phyloP scores from a whole-genome alignment of 2,113 vertebrate species.

The Albula goreensis region DNA sequence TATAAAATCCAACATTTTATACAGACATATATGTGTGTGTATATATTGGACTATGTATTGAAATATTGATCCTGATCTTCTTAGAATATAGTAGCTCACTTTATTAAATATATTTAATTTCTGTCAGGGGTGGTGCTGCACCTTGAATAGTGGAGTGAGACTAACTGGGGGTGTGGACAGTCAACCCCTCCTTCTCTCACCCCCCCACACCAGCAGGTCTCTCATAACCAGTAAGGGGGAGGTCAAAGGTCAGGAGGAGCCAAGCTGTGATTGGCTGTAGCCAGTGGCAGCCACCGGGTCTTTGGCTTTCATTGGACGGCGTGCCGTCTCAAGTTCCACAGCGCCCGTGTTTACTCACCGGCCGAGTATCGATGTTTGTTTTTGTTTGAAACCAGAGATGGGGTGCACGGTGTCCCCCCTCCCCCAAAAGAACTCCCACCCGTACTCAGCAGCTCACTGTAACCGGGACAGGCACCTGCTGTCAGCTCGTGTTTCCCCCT shows the following conservation, averaged over 20 bases:
- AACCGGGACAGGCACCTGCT: constrained; percentile 20
- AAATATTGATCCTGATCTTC: too few relatives aligned
- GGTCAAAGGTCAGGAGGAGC: background rate
- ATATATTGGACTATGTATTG: too few relatives aligned
- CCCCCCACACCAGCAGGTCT: background rate
- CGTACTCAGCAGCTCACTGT: background rate
- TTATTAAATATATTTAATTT: too few relatives aligned
- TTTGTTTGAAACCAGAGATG: constrained; percentile 27
- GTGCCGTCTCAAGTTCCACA: background rate
- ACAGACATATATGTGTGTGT: too few relatives aligned
- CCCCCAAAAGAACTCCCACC: background rate
- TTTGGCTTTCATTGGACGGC: background rate
- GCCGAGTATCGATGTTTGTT: constrained; percentile 15
- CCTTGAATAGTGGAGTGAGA: background rate
- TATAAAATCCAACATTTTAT: too few relatives aligned
- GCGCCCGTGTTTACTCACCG: constrained; percentile 8
- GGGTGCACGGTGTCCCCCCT: background rate
- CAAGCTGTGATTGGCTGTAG: background rate
- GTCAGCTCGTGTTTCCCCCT: constrained; percentile 1
- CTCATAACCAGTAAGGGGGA: background rate
- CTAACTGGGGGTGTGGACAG: background rate
- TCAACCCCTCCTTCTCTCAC: too few relatives aligned
- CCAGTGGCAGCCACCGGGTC: background rate
- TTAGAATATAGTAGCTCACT: too few relatives aligned
- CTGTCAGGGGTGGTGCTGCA: too few relatives aligned